These are phyloP conservation scores for Sylvicapra grimmia DNA, from an alignment of 2,113 vertebrate genomes.

Conservation along the genomic window DNA sequence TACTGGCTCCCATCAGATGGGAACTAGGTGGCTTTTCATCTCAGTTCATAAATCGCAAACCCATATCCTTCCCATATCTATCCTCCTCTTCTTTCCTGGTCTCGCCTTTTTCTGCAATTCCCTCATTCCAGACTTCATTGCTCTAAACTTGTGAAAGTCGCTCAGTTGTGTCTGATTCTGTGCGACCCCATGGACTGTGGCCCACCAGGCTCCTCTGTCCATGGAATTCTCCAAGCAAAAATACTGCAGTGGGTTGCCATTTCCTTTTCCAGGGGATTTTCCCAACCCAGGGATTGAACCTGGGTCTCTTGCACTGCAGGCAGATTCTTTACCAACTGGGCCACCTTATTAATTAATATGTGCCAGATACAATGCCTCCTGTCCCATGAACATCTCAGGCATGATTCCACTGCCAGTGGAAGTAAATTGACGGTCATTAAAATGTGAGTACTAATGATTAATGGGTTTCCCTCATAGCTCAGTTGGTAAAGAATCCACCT, in stretches of 20 bases:
- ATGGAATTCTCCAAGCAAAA: not conserved
- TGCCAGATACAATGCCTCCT: not conserved
- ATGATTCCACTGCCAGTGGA: not conserved
- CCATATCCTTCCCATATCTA: not conserved
- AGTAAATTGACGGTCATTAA: not conserved
- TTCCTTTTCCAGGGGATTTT: not conserved
- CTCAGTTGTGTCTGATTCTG: not conserved
- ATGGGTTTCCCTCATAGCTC: not conserved
- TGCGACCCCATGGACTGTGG: not conserved
- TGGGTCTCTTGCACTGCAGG: not conserved
- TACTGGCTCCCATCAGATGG: not conserved
- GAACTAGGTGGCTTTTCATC: not conserved
- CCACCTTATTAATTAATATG: not conserved
- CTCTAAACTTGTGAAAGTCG: not conserved
- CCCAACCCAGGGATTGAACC: not conserved
- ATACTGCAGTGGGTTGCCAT: not conserved
- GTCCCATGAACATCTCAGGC: not conserved
- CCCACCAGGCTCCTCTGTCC: not conserved
- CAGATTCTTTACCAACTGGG: not conserved
- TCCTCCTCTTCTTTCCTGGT: not conserved
- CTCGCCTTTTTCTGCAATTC: fast-evolving
- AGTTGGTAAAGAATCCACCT: not conserved
- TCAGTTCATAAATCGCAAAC: not conserved
- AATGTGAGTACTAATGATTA: not conserved
- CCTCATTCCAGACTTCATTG: not conserved